phyloP scores from a whole-genome alignment of 2,888 invertebrate species.

The Drosophila subquinaria region DNA sequence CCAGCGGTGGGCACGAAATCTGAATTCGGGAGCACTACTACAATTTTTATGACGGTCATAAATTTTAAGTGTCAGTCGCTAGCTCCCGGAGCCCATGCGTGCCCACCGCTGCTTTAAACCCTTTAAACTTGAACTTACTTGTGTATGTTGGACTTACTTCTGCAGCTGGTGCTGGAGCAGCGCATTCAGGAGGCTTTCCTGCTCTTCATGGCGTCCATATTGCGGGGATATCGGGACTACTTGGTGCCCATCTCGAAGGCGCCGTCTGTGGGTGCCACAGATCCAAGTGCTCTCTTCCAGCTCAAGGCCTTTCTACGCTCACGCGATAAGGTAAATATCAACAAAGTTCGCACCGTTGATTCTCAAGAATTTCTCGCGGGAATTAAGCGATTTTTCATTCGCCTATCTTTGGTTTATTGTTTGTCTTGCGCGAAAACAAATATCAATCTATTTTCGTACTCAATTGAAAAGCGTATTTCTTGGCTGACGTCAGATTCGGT shows the following conservation, averaged over 20 bases:
- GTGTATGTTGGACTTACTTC: not conserved
- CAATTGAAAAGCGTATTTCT: constrained; percentile 1
- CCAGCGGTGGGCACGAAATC: not conserved
- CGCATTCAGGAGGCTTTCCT: constrained; percentile 99
- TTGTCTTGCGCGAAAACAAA: not conserved
- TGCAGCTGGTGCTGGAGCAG: constrained; percentile 93
- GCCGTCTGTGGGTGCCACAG: constrained; percentile 97
- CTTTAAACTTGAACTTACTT: not conserved
- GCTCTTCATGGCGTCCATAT: constrained; percentile 96
- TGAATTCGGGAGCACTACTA: too few species aligned
- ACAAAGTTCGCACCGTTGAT: not conserved
- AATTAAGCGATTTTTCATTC: not conserved
- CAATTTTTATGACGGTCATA: too few species aligned
- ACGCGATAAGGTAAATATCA: constrained; percentile 90
- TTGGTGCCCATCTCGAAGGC: constrained; percentile 97
- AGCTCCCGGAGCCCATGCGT: too few species aligned
- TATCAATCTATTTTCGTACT: constrained; percentile 4
- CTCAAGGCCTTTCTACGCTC: constrained; percentile 95
- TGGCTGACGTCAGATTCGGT: constrained; percentile 6
- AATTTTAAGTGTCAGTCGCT: too few species aligned
- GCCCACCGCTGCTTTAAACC: too few species aligned
- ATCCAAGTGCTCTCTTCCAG: constrained; percentile 97
- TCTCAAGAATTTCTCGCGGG: not conserved
- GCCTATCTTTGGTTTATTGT: constrained; percentile 6
- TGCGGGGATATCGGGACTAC: constrained; percentile 95